Conservation (phyloP, 2,888 invertebrate species). For the Metacarcinus magister region DNA sequence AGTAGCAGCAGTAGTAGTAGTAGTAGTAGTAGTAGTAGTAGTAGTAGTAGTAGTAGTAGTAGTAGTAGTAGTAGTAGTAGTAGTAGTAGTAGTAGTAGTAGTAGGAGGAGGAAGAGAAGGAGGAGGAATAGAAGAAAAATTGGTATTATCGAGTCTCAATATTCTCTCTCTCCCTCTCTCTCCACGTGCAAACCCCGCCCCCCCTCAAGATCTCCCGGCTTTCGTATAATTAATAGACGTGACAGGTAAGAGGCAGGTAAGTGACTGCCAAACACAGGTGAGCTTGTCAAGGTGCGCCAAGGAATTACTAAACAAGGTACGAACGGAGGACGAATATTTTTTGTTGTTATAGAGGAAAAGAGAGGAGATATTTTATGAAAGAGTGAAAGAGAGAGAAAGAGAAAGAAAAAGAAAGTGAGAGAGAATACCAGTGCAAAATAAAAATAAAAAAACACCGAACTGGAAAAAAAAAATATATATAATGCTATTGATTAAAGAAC, state of each 20-base stretch:
- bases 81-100: background rate
- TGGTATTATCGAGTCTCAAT: too few species aligned
- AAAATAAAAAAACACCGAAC: too few species aligned
- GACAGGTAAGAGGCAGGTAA: background rate
- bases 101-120: background rate
- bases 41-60: background rate
- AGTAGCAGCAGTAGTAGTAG: background rate
- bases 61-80: background rate
- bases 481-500: too few species aligned
- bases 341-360: background rate
- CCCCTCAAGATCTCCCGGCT: background rate
- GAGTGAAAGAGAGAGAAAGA: too few species aligned
- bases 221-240: background rate
- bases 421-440: too few species aligned
- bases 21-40: constrained; percentile 21
- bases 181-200: too few species aligned
- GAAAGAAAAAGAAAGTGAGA: too few species aligned
- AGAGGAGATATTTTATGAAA: too few species aligned
- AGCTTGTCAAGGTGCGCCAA: background rate
- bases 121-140: background rate
- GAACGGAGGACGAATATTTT: background rate
- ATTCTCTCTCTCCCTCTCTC: too few species aligned
- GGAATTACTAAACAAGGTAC: background rate
- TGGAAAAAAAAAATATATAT: too few species aligned
- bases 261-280: background rate